Base-by-base conservation (phyloP, 35 echinoderm and acorn worm species). In the Apostichopus parvimensis region DNA sequence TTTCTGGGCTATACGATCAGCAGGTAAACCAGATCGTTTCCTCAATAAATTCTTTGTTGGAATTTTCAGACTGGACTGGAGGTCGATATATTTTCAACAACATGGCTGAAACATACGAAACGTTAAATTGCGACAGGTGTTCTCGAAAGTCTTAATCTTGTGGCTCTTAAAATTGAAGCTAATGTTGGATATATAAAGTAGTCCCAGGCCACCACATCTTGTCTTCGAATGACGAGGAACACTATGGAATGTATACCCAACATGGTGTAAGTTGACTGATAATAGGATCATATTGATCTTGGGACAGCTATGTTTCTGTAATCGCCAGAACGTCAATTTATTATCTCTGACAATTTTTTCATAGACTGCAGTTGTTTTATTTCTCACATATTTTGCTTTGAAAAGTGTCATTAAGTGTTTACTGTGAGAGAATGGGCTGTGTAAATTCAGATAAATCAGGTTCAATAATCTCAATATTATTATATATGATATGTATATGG, bases 61-160 rank as follows among this genome's bases (percentile, higher is more conserved):
- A 85, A 55, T 85, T 85, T 17, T 56, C 34, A 85, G 82, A 85
- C n/a, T 85, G 82, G 45, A 61, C 82, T 85, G 82, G 82, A 57
- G 53, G 82, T 20, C 82, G 82, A 85, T 85, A 85, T 85, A 85
- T 53, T 57, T 56, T 61, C 82, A 85, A 54, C 56, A 85, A 28
- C 53, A 54, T 85, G 82, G 57, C 20, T 85, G 82, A 85, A 85
- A 57, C 13, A 85, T 85, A 85, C 53, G 21, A 61, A 56, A 53
- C 53, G 28, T 54, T 56, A 83, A 83, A 54, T 83, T 83, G 80
- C 80, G 9, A 83, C 23, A 83, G 25, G 45, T 83, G 80, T 61
- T 85, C 54, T 85, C 82, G 21, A 85, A 85, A 17, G 82, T 85
- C 82, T 1, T 85, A 85, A 61, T 6, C 13, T 85, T 85, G 11